A percentile compares a stretch with the other conserved stretches of the same genome.
Conservation (phyloP, 2,888 invertebrate genomes). For the Boloria euphrosyne region DNA sequence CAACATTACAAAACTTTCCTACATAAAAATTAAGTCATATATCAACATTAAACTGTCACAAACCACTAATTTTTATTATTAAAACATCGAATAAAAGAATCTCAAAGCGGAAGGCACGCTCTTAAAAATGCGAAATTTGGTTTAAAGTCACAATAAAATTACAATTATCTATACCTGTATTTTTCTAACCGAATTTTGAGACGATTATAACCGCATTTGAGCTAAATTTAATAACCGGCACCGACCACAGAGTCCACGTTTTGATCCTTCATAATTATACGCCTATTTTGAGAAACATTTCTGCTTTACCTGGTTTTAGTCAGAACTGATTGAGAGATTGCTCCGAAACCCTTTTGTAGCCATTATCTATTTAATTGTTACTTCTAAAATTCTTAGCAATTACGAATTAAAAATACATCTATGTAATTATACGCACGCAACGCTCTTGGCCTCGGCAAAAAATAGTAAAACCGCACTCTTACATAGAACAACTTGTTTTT, state of each 20-base stretch:
- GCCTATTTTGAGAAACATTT: slow-evolving; percentile 65
- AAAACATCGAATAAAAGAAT: slow-evolving; percentile 53
- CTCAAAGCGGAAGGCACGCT: slow-evolving; percentile 68
- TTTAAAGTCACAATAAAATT: slow-evolving; percentile 57
- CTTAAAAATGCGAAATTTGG: slow-evolving; percentile 52
- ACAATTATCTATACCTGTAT: slow-evolving; percentile 55
- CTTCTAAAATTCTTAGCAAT: slow-evolving; percentile 46
- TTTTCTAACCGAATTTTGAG: slow-evolving; percentile 56
- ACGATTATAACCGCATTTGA: slow-evolving; percentile 80
- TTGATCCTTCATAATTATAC: slow-evolving; percentile 80
- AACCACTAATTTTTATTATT: slow-evolving; percentile 61
- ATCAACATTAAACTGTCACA: slow-evolving; percentile 62
- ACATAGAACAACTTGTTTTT: slow-evolving; percentile 8
- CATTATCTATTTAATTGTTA: slow-evolving; percentile 56
- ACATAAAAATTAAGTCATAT: slow-evolving; percentile 47
- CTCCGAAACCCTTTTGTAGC: slow-evolving; percentile 52
- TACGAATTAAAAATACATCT: slow-evolving; percentile 41
- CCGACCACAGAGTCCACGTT: slow-evolving; percentile 61
- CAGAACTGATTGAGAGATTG: slow-evolving; percentile 65
- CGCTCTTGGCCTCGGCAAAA: slow-evolving; percentile 21
- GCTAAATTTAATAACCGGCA: slow-evolving; percentile 72
- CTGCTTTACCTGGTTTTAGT: slow-evolving; percentile 66
- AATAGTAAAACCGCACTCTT: slow-evolving; percentile 9
- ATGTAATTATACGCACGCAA: slow-evolving; percentile 44
- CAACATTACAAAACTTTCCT: background rate